Evolutionary conservation across 2,888 invertebrate species (phyloP), one percentile per base, ranked within the genome.

Genomic region (Nudaria mundana): DNA sequence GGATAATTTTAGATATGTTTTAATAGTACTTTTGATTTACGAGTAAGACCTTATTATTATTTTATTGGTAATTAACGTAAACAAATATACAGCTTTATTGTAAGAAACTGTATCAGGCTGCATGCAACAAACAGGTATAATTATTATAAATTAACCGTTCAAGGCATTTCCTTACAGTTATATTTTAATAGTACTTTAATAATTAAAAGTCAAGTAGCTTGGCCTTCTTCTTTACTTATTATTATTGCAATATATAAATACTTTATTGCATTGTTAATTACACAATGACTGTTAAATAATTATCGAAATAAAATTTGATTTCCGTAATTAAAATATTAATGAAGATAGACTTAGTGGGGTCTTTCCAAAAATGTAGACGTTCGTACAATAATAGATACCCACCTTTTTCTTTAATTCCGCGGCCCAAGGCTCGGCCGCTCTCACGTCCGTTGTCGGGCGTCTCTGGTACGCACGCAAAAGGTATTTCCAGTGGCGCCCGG

Each of bases 101-200:
- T 36, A 44, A 40, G 35, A 45, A 46, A 49, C 34, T 32, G 42
- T 43, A 44, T 16, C 43, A 34, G 10, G 16, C 7, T 28, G 28
- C 14, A 31, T 20, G 30, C 44, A 25, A 20, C 28, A 12, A 30
- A 25, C 36, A 8, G 16, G 22, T 54, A 52, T 66, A 63, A 66
- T 67, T 68, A 68, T 61, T 52, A 56, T 54, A 57, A 66, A 71
- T 76, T 69, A 68, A 66, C 51, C 49, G 57, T 58, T 65, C 74
- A 71, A 69, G 74, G 66, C 66, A 62, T 77, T 80, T 78, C 77
- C 80, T 75, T 66, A 63, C 68, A 56, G 58, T 73, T 71, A 72
- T 71, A 56, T 66, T 70, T 73, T 73, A 78, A 72, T 74, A 59
- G 63, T 63, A 63, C 48, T 72, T n/a, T 71, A 71, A 76, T 72